A percentile compares a stretch with the other conserved stretches of the same genome.
These are phyloP conservation scores for Spongilla lacustris DNA, from an alignment of 37 sponge, comb jelly and placozoan genomes.

Conservation along the genomic window DNA sequence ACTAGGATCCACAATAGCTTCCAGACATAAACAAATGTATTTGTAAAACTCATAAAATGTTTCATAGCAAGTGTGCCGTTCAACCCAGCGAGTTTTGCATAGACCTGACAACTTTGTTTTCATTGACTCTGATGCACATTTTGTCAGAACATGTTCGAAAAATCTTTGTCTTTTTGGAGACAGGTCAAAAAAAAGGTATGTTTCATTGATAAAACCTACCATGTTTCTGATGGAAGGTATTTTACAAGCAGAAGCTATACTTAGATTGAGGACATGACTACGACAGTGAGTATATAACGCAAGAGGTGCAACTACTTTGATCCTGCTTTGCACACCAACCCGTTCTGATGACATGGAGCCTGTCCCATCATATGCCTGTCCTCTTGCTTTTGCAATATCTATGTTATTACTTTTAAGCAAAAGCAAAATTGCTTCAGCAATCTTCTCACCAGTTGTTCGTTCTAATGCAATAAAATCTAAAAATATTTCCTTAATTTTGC, in stretches of 20 bases:
- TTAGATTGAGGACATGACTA: constrained; percentile 19
- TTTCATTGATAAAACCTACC: constrained; percentile 8
- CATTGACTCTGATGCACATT: not conserved
- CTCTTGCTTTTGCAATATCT: constrained; percentile 10
- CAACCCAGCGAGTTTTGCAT: constrained; percentile 31
- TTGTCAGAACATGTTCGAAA: constrained; percentile 1
- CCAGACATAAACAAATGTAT: too few relatives aligned
- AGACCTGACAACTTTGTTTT: constrained; percentile 13
- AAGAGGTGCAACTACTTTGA: constrained; percentile 8
- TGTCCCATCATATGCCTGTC: constrained; percentile 54
- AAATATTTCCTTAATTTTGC: not conserved
- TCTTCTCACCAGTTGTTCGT: constrained; percentile 4
- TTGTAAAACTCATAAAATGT: not conserved
- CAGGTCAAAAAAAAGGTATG: constrained; percentile 11
- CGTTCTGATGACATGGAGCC: not conserved
- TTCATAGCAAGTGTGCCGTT: constrained; percentile 16
- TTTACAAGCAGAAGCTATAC: constrained; percentile 16
- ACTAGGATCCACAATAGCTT: too few relatives aligned
- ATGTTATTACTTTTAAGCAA: not conserved
- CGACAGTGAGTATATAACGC: constrained; percentile 16
- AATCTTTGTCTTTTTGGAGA: constrained; percentile 26
- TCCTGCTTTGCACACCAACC: constrained; percentile 20
- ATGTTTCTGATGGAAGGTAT: constrained; percentile 14
- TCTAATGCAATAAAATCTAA: not conserved
- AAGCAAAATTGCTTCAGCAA: constrained; percentile 7